phyloP scores from a whole-genome alignment of 2,888 invertebrate species.

The Caenorhabditis auriculariae region DNA sequence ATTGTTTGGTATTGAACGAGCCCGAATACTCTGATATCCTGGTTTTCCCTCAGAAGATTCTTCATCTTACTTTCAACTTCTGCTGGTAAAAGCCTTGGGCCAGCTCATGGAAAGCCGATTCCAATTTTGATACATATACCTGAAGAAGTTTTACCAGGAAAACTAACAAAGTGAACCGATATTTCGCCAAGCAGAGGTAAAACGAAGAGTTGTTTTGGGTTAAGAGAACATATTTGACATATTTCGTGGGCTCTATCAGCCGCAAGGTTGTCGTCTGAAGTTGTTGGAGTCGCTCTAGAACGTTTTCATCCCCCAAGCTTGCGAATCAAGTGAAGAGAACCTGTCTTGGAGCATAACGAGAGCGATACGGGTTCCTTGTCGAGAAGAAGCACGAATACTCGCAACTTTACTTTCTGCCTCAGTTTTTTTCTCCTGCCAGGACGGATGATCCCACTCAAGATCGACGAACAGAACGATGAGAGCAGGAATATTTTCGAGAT shows the following conservation, averaged over 20 bases:
- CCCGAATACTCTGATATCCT: slow-evolving; percentile 73
- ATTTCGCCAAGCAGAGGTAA: slow-evolving; percentile 70
- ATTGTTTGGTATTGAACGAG: slow-evolving; percentile 56
- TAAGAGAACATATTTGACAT: slow-evolving; percentile 86
- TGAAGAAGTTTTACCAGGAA: slow-evolving; percentile 1
- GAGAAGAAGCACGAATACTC: slow-evolving; percentile 33
- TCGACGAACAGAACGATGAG: slow-evolving; percentile 89
- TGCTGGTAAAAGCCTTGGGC: slow-evolving; percentile 88
- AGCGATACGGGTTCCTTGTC: slow-evolving; percentile 34
- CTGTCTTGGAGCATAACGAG: slow-evolving; percentile 46
- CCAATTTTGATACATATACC: slow-evolving; percentile 72
- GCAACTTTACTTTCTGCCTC: slow-evolving; percentile 75
- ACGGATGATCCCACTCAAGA: slow-evolving; percentile 91
- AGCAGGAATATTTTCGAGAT: slow-evolving; percentile 72
- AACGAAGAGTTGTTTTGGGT: slow-evolving; percentile 87
- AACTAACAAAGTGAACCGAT: neutral
- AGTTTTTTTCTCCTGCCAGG: slow-evolving; percentile 88
- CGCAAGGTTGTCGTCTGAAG: slow-evolving; percentile 72
- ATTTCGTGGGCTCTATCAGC: slow-evolving; percentile 87
- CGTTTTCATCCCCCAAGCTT: no score
- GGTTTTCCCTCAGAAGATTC: neutral
- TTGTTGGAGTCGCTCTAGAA: slow-evolving; percentile 7
- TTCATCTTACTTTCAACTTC: slow-evolving; percentile 72
- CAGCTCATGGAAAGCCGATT: slow-evolving; percentile 89
- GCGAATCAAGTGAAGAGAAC: no score